Percentiles rank a stretch among this genome's conserved stretches.
Evolutionary conservation across 2,888 invertebrate species (phyloP).

Genomic region (Phasia obesa): DNA sequence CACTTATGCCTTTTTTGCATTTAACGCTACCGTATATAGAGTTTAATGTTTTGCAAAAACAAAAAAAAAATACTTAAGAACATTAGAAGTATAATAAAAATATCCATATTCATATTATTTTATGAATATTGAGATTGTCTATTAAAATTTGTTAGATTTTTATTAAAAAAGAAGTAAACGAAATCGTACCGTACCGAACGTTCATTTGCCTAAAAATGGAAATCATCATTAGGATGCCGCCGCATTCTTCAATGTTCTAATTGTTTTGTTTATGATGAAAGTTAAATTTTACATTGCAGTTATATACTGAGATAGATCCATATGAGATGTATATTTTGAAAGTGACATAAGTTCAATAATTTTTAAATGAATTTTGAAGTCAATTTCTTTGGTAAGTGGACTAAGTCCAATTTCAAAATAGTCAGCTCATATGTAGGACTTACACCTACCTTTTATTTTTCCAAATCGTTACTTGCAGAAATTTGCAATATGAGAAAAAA

Average conservation of each 20-base stretch:
- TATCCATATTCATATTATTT: constrained; percentile 40
- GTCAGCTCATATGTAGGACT: too few relatives aligned
- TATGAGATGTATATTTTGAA: too few relatives aligned
- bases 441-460: too few relatives aligned
- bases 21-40: constrained; percentile 2
- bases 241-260: neutral
- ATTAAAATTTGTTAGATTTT: constrained; percentile 33
- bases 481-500: too few relatives aligned
- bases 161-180: neutral
- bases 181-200: neutral
- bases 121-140: constrained; percentile 35
- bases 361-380: too few relatives aligned
- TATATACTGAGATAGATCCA: too few relatives aligned
- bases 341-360: too few relatives aligned
- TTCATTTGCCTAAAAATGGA: neutral
- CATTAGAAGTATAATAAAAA: constrained; percentile 34
- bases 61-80: constrained; percentile 37
- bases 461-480: too few relatives aligned
- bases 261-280: neutral
- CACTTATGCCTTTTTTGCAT: neutral
- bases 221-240: neutral
- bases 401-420: too few relatives aligned
- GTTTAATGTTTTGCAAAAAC: constrained; percentile 3
- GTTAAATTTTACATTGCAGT: neutral
- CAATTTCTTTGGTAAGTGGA: too few relatives aligned